Conservation (phyloP, 1,140 invertebrate species). For the Rhagoletis pomonella region DNA sequence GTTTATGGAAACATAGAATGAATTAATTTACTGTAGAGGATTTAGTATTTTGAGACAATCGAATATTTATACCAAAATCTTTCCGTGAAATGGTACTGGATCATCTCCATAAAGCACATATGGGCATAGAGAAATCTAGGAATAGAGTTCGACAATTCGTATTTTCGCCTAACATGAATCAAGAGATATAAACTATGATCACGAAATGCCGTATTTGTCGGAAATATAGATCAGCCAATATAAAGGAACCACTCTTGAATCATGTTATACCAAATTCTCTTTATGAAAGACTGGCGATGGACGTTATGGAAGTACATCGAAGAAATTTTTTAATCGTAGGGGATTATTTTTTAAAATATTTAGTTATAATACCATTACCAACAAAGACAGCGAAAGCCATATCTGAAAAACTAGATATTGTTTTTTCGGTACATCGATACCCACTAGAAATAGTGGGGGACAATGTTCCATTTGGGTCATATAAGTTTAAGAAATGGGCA, state of each 20-base stretch:
- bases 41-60: constrained; percentile 51
- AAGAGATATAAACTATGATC: constrained; percentile 1
- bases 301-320: background rate
- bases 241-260: background rate
- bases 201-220: constrained; percentile 10
- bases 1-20: constrained; percentile 23
- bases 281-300: background rate
- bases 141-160: background rate
- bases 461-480: too few relatives aligned
- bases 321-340: constrained; percentile 61
- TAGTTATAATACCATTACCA: constrained; percentile 57
- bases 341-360: constrained; percentile 69
- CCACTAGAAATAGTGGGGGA: too few relatives aligned
- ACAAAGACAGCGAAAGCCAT: too few relatives aligned
- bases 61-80: constrained; percentile 44
- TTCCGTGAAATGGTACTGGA: background rate
- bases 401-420: too few relatives aligned
- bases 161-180: constrained; percentile 48
- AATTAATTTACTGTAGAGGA: constrained; percentile 45
- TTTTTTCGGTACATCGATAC: too few relatives aligned
- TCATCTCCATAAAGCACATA: background rate
- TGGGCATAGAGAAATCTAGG: constrained; percentile 44
- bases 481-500: too few relatives aligned
- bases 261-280: background rate
- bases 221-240: background rate